A percentile compares a stretch with the other conserved stretches of the same genome.
Evolutionary conservation across 2,797 vertebrate species (phyloP).

Genomic region (Smutsia temminckii): DNA sequence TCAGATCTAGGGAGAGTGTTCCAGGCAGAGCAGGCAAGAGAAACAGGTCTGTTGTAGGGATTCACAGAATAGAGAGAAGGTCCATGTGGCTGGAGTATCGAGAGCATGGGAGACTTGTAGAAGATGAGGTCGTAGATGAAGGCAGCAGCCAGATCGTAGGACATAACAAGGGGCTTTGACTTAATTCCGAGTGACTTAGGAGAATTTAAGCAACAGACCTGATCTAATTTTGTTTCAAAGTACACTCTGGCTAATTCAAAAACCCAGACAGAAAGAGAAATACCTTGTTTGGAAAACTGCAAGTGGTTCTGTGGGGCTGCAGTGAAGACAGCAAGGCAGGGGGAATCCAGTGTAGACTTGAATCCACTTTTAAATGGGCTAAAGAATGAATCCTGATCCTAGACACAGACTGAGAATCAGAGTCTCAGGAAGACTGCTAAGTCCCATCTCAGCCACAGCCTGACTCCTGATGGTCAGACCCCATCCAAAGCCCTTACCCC

Average conservation of each 20-base stretch:
- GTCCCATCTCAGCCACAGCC: not conserved
- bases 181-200: not conserved
- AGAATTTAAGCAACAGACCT: not conserved
- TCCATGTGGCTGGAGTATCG: not conserved
- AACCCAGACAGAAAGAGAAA: not conserved
- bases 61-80: not conserved
- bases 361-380: not conserved
- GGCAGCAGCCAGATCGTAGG: not conserved
- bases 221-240: not conserved
- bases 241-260: not conserved
- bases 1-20: not conserved
- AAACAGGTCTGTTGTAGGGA: not conserved
- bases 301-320: not conserved
- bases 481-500: not conserved
- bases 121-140: not conserved
- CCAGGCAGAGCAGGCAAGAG: not conserved
- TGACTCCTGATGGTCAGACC: not conserved
- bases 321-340: not conserved
- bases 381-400: not conserved
- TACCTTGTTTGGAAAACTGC: slow-evolving; percentile 15
- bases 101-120: not conserved
- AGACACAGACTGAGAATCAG: too few species aligned
- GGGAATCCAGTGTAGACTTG: not conserved
- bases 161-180: not conserved
- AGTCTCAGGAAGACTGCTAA: not conserved